Evolutionary conservation across 2,797 vertebrate species (phyloP).

Genomic region (Orientallactaga sibirica): DNA sequence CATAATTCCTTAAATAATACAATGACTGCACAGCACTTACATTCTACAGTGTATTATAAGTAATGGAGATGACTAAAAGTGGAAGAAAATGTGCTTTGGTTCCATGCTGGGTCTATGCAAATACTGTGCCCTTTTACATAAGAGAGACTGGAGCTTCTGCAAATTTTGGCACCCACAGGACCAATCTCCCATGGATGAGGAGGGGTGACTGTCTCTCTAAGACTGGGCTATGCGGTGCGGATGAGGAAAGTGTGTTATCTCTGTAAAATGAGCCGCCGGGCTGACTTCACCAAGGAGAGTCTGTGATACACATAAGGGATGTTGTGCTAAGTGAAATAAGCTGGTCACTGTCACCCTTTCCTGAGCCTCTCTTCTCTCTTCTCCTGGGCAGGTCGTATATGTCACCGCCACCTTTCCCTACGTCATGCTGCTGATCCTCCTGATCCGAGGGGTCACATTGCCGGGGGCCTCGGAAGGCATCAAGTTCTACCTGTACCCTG

Average conservation of each 20-base stretch:
- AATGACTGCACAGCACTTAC: too few relatives aligned
- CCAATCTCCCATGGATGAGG: neutral
- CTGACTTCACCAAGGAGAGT: neutral
- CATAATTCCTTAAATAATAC: neutral
- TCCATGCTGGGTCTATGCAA: neutral
- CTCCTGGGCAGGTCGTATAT: conserved; percentile 93
- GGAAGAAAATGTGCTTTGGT: neutral
- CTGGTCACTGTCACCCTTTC: neutral
- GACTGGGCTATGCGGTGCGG: neutral
- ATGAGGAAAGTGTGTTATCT: neutral
- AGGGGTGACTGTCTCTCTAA: neutral
- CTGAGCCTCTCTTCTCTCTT: conserved; percentile 24
- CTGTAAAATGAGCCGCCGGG: neutral
- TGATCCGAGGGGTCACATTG: conserved; percentile 96
- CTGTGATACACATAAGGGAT: too few relatives aligned
- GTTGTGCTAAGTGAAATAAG: neutral
- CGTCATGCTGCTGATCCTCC: conserved; percentile 93
- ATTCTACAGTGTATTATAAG: neutral
- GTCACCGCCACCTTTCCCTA: conserved; percentile 95
- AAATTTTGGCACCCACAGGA: neutral
- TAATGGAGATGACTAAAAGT: neutral
- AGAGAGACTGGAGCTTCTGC: neutral
- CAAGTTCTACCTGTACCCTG: conserved; percentile 99
- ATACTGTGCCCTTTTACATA: neutral
- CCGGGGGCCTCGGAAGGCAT: conserved; percentile 96